Evolutionary conservation across 1,140 invertebrate genomes (phyloP), one percentile per base, ranked within the genome.

Genomic region (Onthophagus taurus): DNA sequence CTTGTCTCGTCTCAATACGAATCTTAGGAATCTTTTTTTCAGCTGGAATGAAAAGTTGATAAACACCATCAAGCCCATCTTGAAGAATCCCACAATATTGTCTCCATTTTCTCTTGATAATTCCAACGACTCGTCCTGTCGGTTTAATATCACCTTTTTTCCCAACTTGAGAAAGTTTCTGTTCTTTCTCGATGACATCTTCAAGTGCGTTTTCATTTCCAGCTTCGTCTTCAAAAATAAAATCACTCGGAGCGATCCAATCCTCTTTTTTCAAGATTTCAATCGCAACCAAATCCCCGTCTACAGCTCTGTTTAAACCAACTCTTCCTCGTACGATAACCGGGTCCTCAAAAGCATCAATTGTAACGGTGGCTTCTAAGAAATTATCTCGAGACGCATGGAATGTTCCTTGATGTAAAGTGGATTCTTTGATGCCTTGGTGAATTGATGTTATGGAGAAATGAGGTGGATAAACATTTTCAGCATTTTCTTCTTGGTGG

Each of bases 71-170:
- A 11, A 91, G 68, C 8, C 77, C 70, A 63, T 80, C 88, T 59
- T 88, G 78, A 35, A 99, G 66, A 53, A 97, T 93, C 19, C 96
- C 96, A 72, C 95, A 98, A 65, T 93, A 95, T 52, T 92, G 89
- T 20, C 92, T 70, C 93, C 94, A 98, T 62, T 97, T 98, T 49
- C 96, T 74, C 47, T 85, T 80, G 33, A 99, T 89, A 49, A 99
- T 95, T 12, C 91, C 94, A 34, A 99, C 92, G 47, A 99, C 79
- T 60, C 75, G 75, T 1, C 87, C 95, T 4, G 88, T 96, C 13
- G 87, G 89, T 58, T 72, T 77, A 41, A 67, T 70, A 50, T 79
- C 64, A 34, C 53, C 50, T 47, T 60, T 66, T 36, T 51, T 49
- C 44, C 60, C 66, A 47, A 7, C 24, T 17, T 11, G 26, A 53